Conservation (phyloP, 2,888 invertebrate species). For the Eupithecia exiguata region DNA sequence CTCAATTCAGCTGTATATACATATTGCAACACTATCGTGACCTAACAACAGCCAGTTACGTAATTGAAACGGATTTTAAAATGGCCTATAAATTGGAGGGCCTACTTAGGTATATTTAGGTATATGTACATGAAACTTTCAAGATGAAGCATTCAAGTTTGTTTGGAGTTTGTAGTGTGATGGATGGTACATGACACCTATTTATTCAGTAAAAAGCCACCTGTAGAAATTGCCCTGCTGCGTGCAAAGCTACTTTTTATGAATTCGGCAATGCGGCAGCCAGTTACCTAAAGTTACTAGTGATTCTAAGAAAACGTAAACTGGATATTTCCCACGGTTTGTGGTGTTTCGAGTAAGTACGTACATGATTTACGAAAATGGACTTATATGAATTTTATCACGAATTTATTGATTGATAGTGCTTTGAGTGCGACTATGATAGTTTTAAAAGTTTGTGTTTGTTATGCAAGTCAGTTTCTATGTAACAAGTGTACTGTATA, state of each 20-base stretch:
- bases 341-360: not conserved
- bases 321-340: not conserved
- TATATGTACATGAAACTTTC: not conserved
- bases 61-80: not conserved
- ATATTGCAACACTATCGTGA: not conserved
- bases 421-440: not conserved
- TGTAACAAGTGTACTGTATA: not conserved
- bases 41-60: not conserved
- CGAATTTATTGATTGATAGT: not conserved
- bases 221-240: not conserved
- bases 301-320: not conserved
- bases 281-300: not conserved
- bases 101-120: not conserved
- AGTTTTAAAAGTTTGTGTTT: not conserved
- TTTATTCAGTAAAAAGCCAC: not conserved
- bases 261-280: not conserved
- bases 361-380: not conserved
- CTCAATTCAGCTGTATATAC: not conserved
- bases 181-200: not conserved
- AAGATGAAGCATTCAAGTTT: not conserved
- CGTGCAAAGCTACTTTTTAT: not conserved
- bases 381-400: not conserved
- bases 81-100: not conserved
- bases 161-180: not conserved
- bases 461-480: not conserved